Evolutionary conservation across 2,888 invertebrate genomes (phyloP).

Genomic region (Tolmerus cingulatus): DNA sequence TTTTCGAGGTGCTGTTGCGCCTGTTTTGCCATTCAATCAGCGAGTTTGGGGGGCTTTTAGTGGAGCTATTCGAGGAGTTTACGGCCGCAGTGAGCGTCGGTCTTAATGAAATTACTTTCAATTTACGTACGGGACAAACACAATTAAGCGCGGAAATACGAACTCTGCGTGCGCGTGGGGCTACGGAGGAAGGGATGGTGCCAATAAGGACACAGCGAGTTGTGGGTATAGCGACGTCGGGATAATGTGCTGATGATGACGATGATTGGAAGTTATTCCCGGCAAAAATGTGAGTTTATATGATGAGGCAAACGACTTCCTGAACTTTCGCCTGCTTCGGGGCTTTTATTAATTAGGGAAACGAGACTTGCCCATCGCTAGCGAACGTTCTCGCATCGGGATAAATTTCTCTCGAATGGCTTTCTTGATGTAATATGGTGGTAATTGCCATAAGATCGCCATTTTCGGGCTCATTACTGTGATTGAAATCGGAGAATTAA

Average conservation of each 20-base stretch:
- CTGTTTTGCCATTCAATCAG: not conserved
- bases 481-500: not conserved
- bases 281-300: not conserved
- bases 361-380: not conserved
- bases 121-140: not conserved
- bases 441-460: not conserved
- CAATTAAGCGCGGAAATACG: not conserved
- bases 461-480: not conserved
- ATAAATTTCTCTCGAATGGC: not conserved
- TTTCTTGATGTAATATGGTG: not conserved
- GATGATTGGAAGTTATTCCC: not conserved
- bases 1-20: not conserved
- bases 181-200: not conserved
- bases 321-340: not conserved
- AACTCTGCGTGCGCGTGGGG: not conserved
- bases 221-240: not conserved
- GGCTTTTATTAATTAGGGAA: not conserved
- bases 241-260: not conserved
- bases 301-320: not conserved
- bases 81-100: not conserved
- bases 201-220: not conserved
- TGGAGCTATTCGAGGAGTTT: not conserved
- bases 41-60: not conserved
- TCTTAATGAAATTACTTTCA: slow-evolving; percentile 15
- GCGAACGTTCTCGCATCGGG: not conserved